These are phyloP conservation scores for Synaphobranchus kaupii DNA, from an alignment of 2,797 vertebrate genomes.

Conservation along the genomic window DNA sequence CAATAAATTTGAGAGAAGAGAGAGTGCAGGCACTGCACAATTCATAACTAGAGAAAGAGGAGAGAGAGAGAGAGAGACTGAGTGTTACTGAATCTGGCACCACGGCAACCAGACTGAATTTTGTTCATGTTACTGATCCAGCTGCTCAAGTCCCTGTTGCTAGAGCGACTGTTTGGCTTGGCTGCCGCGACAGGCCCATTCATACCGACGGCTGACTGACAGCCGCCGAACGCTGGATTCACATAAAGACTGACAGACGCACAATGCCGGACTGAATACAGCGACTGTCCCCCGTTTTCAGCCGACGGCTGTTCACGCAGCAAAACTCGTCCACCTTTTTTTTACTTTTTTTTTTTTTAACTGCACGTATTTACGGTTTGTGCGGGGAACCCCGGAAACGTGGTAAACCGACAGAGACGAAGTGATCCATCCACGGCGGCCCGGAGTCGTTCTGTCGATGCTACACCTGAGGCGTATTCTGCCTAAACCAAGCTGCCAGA, in stretches of 20 bases:
- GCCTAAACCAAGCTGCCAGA: not conserved
- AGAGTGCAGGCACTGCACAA: slow-evolving; percentile 71
- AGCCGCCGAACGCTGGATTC: not conserved
- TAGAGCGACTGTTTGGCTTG: slow-evolving; percentile 52
- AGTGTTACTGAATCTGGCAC: slow-evolving; percentile 49
- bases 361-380: not conserved
- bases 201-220: no score
- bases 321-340: no score
- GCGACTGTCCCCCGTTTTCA: not conserved
- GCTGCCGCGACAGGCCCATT: not conserved
- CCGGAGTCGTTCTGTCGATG: not conserved
- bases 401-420: not conserved
- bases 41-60: slow-evolving; percentile 39
- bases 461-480: not conserved
- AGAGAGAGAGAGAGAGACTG: not conserved
- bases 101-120: not conserved
- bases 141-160: slow-evolving; percentile 42
- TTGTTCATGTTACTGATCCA: not conserved
- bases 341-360: no score
- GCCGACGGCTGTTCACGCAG: no score
- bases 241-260: not conserved
- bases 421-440: not conserved
- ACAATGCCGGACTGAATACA: not conserved
- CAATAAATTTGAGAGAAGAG: slow-evolving; percentile 69
- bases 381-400: not conserved